Percentiles rank a stretch among this genome's conserved stretches.
Conservation (phyloP, 2,888 invertebrate species). For the Eupithecia exiguata region DNA sequence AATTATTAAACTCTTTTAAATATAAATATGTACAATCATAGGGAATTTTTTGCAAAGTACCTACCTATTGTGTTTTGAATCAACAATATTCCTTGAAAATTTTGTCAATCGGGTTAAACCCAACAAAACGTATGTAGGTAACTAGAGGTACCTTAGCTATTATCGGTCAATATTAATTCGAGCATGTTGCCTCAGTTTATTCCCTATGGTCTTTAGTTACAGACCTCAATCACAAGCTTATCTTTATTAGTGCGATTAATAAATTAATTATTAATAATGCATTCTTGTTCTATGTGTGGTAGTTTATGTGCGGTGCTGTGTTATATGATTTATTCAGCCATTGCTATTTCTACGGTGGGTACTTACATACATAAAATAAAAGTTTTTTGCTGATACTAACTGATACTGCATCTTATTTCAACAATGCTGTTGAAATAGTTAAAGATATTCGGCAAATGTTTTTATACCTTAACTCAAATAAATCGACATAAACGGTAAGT, state of each 20-base stretch:
- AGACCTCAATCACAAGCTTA: conserved; percentile 5
- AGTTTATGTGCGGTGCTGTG: neutral
- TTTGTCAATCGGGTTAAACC: neutral
- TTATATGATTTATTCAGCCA: conserved; percentile 3
- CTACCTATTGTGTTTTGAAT: neutral
- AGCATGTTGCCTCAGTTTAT: conserved; percentile 3
- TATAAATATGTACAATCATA: neutral
- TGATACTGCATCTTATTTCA: neutral
- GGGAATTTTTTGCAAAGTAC: neutral
- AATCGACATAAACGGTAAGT: neutral
- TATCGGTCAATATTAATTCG: neutral
- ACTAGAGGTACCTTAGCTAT: neutral
- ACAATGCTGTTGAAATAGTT: neutral
- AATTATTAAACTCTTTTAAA: neutral
- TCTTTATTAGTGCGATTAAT: conserved; percentile 7
- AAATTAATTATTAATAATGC: conserved; percentile 10
- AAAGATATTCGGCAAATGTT: neutral
- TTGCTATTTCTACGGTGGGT: neutral
- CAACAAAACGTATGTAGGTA: conserved; percentile 1
- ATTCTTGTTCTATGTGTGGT: neutral
- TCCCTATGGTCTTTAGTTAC: neutral
- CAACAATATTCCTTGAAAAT: neutral
- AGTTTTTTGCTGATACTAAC: neutral
- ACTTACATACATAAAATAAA: neutral
- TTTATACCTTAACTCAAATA: neutral